Conservation (phyloP, 2,797 vertebrate genomes). For the Macroramphosus scolopax region DNA sequence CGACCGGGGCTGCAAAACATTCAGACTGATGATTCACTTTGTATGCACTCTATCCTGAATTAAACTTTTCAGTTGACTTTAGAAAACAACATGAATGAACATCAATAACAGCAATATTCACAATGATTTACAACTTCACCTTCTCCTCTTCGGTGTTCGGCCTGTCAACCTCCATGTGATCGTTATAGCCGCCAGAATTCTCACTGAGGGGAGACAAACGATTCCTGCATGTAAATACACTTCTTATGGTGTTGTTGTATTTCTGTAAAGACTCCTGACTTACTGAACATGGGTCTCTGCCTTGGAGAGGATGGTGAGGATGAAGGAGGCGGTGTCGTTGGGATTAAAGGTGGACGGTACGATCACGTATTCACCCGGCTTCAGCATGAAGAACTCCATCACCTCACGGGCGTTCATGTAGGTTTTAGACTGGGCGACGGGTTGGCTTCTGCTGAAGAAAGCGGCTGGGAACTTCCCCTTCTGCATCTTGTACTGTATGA, state of each 20-base stretch:
- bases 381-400: constrained; percentile 51
- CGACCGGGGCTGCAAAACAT: constrained; percentile 9
- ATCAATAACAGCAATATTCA: not conserved
- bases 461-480: constrained; percentile 56
- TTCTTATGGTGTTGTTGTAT: too few species aligned
- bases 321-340: constrained; percentile 57
- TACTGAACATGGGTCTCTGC: constrained; percentile 54
- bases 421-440: constrained; percentile 30
- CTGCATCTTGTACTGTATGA: constrained; percentile 36
- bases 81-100: too few species aligned
- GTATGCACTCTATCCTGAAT: too few species aligned
- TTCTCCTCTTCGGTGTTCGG: too few species aligned
- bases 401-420: constrained; percentile 57
- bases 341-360: constrained; percentile 60
- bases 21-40: too few species aligned
- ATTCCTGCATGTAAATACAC: too few species aligned
- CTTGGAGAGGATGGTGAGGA: constrained; percentile 69
- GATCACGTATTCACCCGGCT: constrained; percentile 69
- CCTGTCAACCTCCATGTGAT: not conserved
- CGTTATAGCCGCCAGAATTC: constrained; percentile 17
- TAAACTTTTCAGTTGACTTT: too few species aligned
- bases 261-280: too few species aligned
- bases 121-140: too few species aligned
- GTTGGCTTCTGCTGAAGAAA: constrained; percentile 52
- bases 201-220: constrained; percentile 34